Base-by-base conservation (phyloP, 2,113 vertebrate species). In the Urocitellus parryii region DNA sequence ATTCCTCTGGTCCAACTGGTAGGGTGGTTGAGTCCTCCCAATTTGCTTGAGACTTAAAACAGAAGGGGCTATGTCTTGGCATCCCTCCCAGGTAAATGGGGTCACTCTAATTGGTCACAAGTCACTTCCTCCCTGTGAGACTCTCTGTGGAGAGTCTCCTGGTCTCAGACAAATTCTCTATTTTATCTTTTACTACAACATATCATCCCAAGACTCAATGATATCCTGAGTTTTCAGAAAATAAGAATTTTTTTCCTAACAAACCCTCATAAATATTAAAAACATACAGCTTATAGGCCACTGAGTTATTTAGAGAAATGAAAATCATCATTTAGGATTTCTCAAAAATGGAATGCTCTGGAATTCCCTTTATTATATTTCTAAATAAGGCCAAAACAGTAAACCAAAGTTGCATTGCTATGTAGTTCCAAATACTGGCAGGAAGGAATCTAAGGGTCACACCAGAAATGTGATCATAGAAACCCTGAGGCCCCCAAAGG, bases 151-250 rank as follows among this genome's bases (percentile, higher is more conserved):
- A 74, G 24, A 74, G 24, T 70, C 37, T 88, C 24, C 32, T 45
- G 34, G 58, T 27, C 56, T 77, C 42, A 73, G 74, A 73, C 29
- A 89, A 78, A 86, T 68, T 88, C 42, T 61, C 42, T 45, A 2
- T 77, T 94, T 77, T 63, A 74, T 45, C 22, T 39, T 92, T 79
- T 72, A 88, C 37, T 76, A 63, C 78, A 83, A 37, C 90, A n/a
- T 20, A 7, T 37, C n/a, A 61, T 89, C 51, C 70, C 8, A 92
- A 92, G 70, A 88, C 27, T 37, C 67, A 87, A 14, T 48, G n/a
- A 79, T 56, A 78, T n/a, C 81, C 63, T 63, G 45, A 94, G 4
- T 68, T 94, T 96, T 94, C 45, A 88, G 37, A 20, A 92, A 85
- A 83, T 84, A 56, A 82, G 32, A 83, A 68, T 58, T 94, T 72